Evolutionary conservation across 2,797 vertebrate species (phyloP).

Genomic region (Gymnopithys bicolor): DNA sequence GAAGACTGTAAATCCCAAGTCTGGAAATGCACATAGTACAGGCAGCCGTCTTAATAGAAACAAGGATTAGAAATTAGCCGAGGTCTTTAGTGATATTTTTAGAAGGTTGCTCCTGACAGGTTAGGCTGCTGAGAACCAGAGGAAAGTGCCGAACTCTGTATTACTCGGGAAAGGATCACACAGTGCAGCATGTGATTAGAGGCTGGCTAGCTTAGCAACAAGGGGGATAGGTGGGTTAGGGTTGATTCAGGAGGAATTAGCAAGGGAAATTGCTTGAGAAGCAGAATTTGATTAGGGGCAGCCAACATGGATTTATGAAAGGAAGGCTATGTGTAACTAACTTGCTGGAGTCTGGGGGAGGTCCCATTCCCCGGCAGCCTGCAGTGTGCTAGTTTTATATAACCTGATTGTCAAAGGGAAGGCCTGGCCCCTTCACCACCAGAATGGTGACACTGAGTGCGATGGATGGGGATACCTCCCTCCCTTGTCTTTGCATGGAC

Average conservation of each 20-base stretch:
- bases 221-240: constrained; percentile 60
- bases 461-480: not conserved
- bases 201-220: constrained; percentile 58
- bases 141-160: constrained; percentile 20
- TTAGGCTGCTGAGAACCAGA: constrained; percentile 65
- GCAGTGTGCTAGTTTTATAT: not conserved
- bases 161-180: constrained; percentile 66
- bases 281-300: constrained; percentile 71
- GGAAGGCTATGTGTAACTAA: not conserved
- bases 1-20: constrained; percentile 67
- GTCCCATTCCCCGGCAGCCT: not conserved
- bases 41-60: constrained; percentile 59
- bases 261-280: constrained; percentile 72
- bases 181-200: constrained; percentile 49
- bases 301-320: constrained; percentile 49
- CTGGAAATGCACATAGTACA: constrained; percentile 51
- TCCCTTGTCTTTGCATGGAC: rapidly evolving
- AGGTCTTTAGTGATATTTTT: constrained; percentile 79
- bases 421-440: not conserved
- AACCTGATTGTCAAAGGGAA: not conserved
- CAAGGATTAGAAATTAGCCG: constrained; percentile 76
- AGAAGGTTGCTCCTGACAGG: constrained; percentile 74
- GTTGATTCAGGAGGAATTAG: constrained; percentile 66
- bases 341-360: constrained; percentile 13
- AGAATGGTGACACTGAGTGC: not conserved